Conservation (phyloP, 2,113 vertebrate species). For the Colaptes auratus region DNA sequence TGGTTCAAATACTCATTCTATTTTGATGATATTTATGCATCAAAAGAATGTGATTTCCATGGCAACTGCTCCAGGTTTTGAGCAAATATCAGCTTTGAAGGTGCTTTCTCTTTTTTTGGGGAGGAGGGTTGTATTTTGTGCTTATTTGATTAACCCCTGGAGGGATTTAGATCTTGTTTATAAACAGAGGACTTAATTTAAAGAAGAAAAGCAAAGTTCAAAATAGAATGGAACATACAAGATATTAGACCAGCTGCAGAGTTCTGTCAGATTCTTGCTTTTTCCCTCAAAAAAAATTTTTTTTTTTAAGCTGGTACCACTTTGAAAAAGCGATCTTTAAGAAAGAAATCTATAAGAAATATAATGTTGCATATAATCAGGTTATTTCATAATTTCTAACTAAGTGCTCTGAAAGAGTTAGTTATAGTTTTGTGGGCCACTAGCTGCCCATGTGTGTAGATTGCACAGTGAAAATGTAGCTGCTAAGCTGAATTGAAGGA, state of each 20-base stretch:
- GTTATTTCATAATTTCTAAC: background rate
- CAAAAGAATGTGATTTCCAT: slow-evolving; percentile 73
- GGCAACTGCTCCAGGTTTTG: slow-evolving; percentile 63
- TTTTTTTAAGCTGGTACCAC: background rate
- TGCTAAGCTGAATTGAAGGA: background rate
- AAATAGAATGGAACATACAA: background rate
- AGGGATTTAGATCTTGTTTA: slow-evolving; percentile 61
- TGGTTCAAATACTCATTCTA: slow-evolving; percentile 57
- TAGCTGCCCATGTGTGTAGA: background rate
- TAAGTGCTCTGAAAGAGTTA: background rate
- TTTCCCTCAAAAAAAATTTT: background rate
- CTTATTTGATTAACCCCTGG: slow-evolving; percentile 68
- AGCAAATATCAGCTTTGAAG: slow-evolving; percentile 72
- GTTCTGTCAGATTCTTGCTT: background rate
- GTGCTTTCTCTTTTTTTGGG: background rate
- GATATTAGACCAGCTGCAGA: background rate
- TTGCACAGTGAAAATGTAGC: background rate
- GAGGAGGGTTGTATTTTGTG: slow-evolving; percentile 44
- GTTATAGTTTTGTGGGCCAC: background rate
- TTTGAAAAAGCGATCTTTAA: background rate
- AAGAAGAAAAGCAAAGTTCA: slow-evolving; percentile 65
- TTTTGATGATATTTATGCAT: slow-evolving; percentile 60
- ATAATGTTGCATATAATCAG: background rate
- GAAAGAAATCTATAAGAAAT: background rate
- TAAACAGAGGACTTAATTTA: slow-evolving; percentile 66